These are phyloP conservation scores for Nudaria mundana DNA, from an alignment of 2,888 invertebrate species.

Conservation along the genomic window DNA sequence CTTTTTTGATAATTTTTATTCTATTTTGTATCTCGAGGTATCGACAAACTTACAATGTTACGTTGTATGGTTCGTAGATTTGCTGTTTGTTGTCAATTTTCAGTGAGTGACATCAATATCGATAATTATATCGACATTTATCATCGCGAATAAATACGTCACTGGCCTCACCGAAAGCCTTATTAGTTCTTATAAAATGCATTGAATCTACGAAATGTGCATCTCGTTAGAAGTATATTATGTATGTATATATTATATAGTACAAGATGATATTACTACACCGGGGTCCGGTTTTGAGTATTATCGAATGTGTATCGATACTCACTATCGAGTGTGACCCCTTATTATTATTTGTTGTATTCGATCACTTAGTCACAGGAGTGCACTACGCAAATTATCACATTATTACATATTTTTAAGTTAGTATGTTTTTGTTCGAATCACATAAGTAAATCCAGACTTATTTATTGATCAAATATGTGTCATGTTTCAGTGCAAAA, in stretches of 20 bases:
- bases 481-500: not conserved
- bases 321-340: not conserved
- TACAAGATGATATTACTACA: not conserved
- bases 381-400: slow-evolving; percentile 9
- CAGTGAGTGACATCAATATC: not conserved
- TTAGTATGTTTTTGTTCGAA: slow-evolving; percentile 3
- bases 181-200: slow-evolving; percentile 1
- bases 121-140: not conserved
- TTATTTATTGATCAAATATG: too few relatives aligned
- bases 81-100: slow-evolving; percentile 2
- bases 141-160: not conserved
- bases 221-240: slow-evolving; percentile 5
- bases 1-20: too few relatives aligned
- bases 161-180: not conserved
- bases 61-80: slow-evolving; percentile 3
- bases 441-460: too few relatives aligned
- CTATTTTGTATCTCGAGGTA: too few relatives aligned
- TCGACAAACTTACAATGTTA: not conserved
- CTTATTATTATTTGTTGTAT: slow-evolving; percentile 13
- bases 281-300: slow-evolving; percentile 1
- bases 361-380: slow-evolving; percentile 2
- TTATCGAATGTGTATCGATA: not conserved
- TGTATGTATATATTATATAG: slow-evolving; percentile 2
- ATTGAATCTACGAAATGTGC: slow-evolving; percentile 3
- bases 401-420: slow-evolving; percentile 1